Conservation (phyloP, 1,140 invertebrate species). For the Drosophila trapezifrons region DNA sequence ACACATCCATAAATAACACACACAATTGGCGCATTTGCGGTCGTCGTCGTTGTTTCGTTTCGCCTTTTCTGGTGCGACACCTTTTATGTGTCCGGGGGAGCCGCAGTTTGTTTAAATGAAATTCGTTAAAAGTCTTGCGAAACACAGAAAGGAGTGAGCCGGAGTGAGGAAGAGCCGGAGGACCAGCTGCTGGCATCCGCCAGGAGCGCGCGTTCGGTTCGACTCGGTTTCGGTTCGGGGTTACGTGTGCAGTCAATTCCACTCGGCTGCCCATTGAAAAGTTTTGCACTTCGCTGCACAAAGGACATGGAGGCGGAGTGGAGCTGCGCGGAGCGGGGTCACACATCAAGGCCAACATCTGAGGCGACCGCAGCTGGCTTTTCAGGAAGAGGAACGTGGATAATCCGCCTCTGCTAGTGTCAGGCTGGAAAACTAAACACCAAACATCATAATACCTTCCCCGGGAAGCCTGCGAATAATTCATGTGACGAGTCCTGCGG, state of each 20-base stretch:
- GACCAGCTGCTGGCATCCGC: conserved; percentile 20
- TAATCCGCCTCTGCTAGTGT: background rate
- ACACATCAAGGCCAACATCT: conserved; percentile 30
- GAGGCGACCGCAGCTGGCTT: conserved; percentile 4
- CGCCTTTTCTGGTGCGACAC: conserved; percentile 26
- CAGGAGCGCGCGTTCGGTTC: conserved; percentile 15
- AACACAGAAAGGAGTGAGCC: conserved; percentile 11
- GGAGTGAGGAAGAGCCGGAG: background rate
- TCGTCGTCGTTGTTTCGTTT: conserved; percentile 3
- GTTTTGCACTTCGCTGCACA: conserved; percentile 61
- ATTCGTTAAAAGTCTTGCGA: conserved; percentile 53
- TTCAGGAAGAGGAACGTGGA: background rate
- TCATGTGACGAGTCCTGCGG: background rate
- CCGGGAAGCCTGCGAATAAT: conserved; percentile 17
- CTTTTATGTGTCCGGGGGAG: conserved; percentile 22
- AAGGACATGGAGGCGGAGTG: conserved; percentile 40
- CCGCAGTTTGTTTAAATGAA: conserved; percentile 45
- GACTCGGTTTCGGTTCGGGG: conserved; percentile 20
- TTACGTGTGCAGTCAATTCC: conserved; percentile 61
- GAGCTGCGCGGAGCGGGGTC: background rate
- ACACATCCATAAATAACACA: conserved; percentile 25
- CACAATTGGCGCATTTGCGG: conserved; percentile 42
- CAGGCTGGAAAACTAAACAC: conserved; percentile 21
- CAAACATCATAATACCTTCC: conserved; percentile 31
- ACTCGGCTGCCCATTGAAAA: conserved; percentile 62